These are phyloP conservation scores for Darevskia nairensis DNA, from an alignment of 2,797 vertebrate species.

Conservation along the genomic window DNA sequence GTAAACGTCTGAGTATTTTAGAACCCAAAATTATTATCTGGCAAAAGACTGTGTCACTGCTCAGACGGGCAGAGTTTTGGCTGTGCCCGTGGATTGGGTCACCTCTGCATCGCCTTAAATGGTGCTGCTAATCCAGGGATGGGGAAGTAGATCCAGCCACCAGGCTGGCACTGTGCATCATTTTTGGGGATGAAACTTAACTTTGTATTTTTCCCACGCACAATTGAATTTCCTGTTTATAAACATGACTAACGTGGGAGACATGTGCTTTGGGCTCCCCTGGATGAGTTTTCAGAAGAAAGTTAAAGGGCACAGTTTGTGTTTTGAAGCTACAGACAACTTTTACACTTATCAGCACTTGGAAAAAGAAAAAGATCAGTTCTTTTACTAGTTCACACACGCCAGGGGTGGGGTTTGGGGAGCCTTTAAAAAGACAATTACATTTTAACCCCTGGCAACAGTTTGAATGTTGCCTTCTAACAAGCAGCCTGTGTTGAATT, in stretches of 20 bases:
- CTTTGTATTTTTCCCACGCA: too few species aligned
- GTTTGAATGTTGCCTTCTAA: not conserved
- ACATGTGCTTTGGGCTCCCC: not conserved
- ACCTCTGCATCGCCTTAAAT: not conserved
- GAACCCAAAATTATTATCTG: not conserved
- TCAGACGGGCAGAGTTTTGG: not conserved
- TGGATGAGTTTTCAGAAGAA: not conserved
- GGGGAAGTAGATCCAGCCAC: too few species aligned
- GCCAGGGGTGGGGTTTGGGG: not conserved
- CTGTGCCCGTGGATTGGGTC: not conserved
- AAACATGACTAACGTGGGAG: not conserved
- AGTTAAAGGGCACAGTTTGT: not conserved
- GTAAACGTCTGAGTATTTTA: not conserved
- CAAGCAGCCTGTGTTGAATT: not conserved
- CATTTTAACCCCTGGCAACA: not conserved
- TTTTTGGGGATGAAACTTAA: too few species aligned
- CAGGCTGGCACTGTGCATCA: too few species aligned
- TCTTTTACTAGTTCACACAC: conserved; percentile 1
- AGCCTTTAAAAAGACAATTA: conserved; percentile 8
- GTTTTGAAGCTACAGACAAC: conserved; percentile 8
- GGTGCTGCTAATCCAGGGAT: not conserved
- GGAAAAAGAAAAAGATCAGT: not conserved
- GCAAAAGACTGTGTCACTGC: too few species aligned
- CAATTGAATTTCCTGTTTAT: not conserved
- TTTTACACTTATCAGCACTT: conserved; percentile 2